Base-by-base conservation (phyloP, 2,888 invertebrate species). In the Cataglyphis rosenhaueri region DNA sequence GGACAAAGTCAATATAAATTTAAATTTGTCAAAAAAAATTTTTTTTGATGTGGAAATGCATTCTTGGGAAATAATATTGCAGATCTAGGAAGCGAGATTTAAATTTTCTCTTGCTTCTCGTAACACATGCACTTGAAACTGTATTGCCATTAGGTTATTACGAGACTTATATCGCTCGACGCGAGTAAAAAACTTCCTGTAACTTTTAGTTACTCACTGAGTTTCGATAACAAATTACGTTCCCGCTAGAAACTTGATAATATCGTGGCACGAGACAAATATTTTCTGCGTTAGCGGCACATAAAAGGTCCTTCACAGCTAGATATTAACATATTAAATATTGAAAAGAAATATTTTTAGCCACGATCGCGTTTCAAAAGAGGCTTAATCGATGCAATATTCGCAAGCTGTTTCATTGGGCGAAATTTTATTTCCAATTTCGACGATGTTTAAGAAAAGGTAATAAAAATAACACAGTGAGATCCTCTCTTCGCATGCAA, bases 301-400 rank as follows among this genome's bases (percentile, higher is more conserved):
- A 21, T 78, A 44, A 70, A 59, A 79, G 41, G 18, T 61, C 70
- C 59, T 79, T 79, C 59, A 71, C 70, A 44, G 57, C 21, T 32
- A 32, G n/a, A 48, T 79, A 79, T 71, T 48, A 71, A 48, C 76
- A 44, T 48, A 59, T 78, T 44, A 78, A 78, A 78, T 78, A 78
- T 78, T 70, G 32, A 78, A 70, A 70, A 78, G 70, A 70, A 78
- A 78, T 78, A 78, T 78, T 78, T 78, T 78, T 78, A 78, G 70
- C 18, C 44, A 78, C 44, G 59, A 59, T 78, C 59, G 59, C 44
- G 71, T 61, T 78, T 70, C 59, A 71, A 70, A 44, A 48, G 59
- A 44, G 29, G 35, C 48, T 70, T 32, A 35, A 71, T 79, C 71
- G 70, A 78, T 78, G 35, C 32, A 70, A 59, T 78, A 71, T 18